Evolutionary conservation across 2,797 vertebrate species (phyloP).

Genomic region (Galago senegalensis): DNA sequence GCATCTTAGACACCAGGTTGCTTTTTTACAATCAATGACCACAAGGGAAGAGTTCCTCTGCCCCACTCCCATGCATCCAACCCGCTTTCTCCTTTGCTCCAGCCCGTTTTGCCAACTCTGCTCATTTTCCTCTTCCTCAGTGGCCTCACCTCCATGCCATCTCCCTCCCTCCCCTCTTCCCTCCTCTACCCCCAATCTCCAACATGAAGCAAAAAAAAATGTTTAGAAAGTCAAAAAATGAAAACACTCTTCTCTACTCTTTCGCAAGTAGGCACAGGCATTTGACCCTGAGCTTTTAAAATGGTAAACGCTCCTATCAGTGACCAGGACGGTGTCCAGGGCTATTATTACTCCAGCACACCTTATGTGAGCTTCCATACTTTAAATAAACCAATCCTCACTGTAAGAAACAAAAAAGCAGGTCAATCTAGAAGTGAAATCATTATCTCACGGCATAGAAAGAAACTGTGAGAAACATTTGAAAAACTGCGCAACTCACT

Average conservation of each 20-base stretch:
- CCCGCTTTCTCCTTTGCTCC: background rate
- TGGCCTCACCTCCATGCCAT: background rate
- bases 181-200: background rate
- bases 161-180: background rate
- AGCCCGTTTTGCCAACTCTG: background rate
- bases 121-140: background rate
- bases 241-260: background rate
- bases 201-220: background rate
- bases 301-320: background rate
- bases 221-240: background rate
- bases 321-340: background rate
- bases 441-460: background rate
- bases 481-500: background rate
- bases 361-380: background rate
- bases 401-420: background rate
- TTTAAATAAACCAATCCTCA: conserved; percentile 8
- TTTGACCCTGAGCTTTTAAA: background rate
- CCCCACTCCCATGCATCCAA: background rate
- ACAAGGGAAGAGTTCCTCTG: background rate
- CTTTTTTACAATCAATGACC: background rate
- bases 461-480: background rate
- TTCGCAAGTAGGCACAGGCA: background rate
- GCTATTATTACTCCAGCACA: background rate
- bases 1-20: background rate
- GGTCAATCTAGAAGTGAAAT: background rate